These are phyloP conservation scores for Phymatocera aterrima DNA, from an alignment of 2,888 invertebrate species.

Conservation along the genomic window DNA sequence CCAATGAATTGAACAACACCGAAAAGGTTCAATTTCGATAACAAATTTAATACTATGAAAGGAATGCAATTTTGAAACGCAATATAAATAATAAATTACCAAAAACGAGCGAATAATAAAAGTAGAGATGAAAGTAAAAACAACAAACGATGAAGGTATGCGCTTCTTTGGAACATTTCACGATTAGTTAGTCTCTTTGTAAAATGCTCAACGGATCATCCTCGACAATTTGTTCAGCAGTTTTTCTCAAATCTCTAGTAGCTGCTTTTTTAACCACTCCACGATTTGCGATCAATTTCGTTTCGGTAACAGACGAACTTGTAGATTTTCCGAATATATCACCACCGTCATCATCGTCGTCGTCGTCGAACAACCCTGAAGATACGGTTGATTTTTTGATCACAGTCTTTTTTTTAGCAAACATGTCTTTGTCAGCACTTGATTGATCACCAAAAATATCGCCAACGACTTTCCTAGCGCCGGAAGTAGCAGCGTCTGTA, in stretches of 20 bases:
- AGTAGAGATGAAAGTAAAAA: neutral
- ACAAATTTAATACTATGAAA: conserved; percentile 31
- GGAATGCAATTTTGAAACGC: conserved; percentile 43
- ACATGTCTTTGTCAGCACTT: conserved; percentile 68
- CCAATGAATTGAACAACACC: neutral
- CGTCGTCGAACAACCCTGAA: conserved; percentile 59
- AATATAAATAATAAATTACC: conserved; percentile 15
- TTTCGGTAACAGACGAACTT: conserved; percentile 44
- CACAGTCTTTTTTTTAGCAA: conserved; percentile 58
- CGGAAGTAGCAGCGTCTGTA: neutral
- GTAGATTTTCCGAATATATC: conserved; percentile 61
- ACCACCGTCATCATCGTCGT: conserved; percentile 55
- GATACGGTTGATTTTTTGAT: conserved; percentile 46
- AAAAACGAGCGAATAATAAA: neutral
- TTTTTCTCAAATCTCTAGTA: conserved; percentile 69
- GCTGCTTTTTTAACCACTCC: conserved; percentile 62
- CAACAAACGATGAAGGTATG: conserved; percentile 11
- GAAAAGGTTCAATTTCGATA: neutral
- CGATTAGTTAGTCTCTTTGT: conserved; percentile 62
- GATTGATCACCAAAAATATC: conserved; percentile 68
- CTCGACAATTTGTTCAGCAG: conserved; percentile 68
- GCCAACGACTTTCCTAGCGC: conserved; percentile 51
- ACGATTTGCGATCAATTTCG: conserved; percentile 48
- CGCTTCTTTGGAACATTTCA: conserved; percentile 22
- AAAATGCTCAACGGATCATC: conserved; percentile 71